Evolutionary conservation across 2,113 vertebrate species (phyloP).

Genomic region (Etheostoma spectabile): DNA sequence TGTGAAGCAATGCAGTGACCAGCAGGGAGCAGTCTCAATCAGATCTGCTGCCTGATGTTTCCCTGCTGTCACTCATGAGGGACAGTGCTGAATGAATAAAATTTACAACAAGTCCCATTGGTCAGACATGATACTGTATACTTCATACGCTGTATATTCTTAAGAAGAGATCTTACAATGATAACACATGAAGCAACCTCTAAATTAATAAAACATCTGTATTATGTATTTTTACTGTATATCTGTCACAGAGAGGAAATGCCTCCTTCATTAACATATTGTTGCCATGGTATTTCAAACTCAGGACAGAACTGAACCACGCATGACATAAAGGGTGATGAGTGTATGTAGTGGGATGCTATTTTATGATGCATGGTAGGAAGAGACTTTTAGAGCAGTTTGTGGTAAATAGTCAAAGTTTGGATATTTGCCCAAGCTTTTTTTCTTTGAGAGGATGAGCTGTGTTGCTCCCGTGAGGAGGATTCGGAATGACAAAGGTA

Average conservation of each 20-base stretch:
- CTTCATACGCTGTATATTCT: not conserved
- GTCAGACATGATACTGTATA: not conserved
- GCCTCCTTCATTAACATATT: slow-evolving; percentile 74
- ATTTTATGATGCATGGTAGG: not conserved
- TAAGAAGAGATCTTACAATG: not conserved
- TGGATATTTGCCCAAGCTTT: slow-evolving; percentile 26
- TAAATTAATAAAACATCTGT: not conserved
- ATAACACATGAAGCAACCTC: not conserved
- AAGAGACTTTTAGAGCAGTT: not conserved
- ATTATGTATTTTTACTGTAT: slow-evolving; percentile 1
- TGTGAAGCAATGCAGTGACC: slow-evolving; percentile 9
- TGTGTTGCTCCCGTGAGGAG: slow-evolving; percentile 28
- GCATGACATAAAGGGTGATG: slow-evolving; percentile 50
- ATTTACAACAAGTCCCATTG: not conserved
- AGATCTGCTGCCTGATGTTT: slow-evolving; percentile 3
- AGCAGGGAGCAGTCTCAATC: slow-evolving; percentile 52
- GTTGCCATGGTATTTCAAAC: slow-evolving; percentile 77
- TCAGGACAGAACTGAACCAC: slow-evolving; percentile 35
- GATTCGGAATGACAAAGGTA: slow-evolving; percentile 69
- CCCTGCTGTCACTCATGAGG: not conserved
- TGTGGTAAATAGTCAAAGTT: not conserved
- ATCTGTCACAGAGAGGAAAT: slow-evolving; percentile 18
- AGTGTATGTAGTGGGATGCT: slow-evolving; percentile 5
- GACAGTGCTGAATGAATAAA: slow-evolving; percentile 10
- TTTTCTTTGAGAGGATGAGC: slow-evolving; percentile 49